Evolutionary conservation across 2,888 invertebrate species (phyloP).

Genomic region (Cerastoderma edule): DNA sequence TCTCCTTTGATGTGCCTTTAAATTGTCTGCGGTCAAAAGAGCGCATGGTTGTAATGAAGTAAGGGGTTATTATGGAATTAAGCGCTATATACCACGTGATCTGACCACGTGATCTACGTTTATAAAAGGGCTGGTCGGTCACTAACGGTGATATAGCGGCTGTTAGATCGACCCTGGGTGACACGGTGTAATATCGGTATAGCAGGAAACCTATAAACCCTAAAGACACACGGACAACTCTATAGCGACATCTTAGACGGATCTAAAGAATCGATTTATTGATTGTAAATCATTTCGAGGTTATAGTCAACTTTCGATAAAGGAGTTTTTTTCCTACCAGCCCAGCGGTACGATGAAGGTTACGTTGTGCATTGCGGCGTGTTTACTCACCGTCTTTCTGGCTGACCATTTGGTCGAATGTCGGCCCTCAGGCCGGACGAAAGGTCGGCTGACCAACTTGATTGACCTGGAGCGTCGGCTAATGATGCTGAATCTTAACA

Average conservation of each 20-base stretch:
- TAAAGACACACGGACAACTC: not conserved
- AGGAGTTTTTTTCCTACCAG: not conserved
- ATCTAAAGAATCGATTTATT: not conserved
- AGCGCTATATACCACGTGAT: too few species aligned
- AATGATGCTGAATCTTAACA: not conserved
- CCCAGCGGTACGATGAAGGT: not conserved
- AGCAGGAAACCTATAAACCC: not conserved
- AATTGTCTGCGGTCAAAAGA: too few species aligned
- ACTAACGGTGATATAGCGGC: too few species aligned
- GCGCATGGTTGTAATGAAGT: too few species aligned
- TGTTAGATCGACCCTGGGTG: too few species aligned
- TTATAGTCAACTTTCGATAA: not conserved
- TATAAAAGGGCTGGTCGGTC: too few species aligned
- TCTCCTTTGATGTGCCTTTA: too few species aligned
- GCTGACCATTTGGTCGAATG: not conserved
- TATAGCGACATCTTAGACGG: not conserved
- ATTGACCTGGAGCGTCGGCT: not conserved
- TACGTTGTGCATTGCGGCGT: not conserved
- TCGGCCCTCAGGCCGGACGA: not conserved
- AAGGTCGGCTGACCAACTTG: not conserved
- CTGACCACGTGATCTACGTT: too few species aligned
- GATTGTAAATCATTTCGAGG: not conserved
- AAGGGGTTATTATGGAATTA: too few species aligned
- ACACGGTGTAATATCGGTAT: not conserved
- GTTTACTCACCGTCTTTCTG: slow-evolving; percentile 1